Evolutionary conservation across 2,113 vertebrate species (phyloP).

Genomic region (Sander lucioperca): DNA sequence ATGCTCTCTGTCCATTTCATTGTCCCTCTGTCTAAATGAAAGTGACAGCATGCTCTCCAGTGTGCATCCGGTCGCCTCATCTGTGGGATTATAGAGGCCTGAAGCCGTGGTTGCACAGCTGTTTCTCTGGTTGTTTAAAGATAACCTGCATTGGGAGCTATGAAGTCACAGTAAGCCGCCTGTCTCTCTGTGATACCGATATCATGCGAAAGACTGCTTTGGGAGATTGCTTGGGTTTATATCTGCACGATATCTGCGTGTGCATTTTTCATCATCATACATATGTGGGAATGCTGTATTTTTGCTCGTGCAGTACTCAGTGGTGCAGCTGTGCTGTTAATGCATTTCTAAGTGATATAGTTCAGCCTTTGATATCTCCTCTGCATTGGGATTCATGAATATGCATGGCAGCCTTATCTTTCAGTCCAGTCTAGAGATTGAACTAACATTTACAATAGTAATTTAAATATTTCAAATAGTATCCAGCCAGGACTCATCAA

Average conservation of each 20-base stretch:
- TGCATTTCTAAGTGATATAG: slow-evolving; percentile 49
- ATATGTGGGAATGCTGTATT: slow-evolving; percentile 2
- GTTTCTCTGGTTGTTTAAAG: slow-evolving; percentile 73
- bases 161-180: slow-evolving; percentile 43
- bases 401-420: slow-evolving; percentile 58
- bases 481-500: not conserved
- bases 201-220: slow-evolving; percentile 53
- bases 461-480: not conserved
- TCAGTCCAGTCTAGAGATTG: slow-evolving; percentile 41
- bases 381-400: slow-evolving; percentile 45
- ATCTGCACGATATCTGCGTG: slow-evolving; percentile 45
- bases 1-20: slow-evolving; percentile 49
- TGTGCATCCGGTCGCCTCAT: slow-evolving; percentile 48
- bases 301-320: slow-evolving; percentile 21
- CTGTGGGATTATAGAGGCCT: slow-evolving; percentile 70
- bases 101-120: slow-evolving; percentile 69
- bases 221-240: slow-evolving; percentile 45
- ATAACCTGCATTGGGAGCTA: slow-evolving; percentile 64
- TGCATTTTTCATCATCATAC: slow-evolving; percentile 15
- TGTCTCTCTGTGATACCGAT: slow-evolving; percentile 45
- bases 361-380: slow-evolving; percentile 54
- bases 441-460: slow-evolving; percentile 7
- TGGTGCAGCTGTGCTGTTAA: slow-evolving; percentile 36
- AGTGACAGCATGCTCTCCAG: slow-evolving; percentile 55
- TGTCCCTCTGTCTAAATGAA: slow-evolving; percentile 62